Percentiles rank a stretch among this genome's conserved stretches.
These are phyloP conservation scores for Phyllotreta striolata DNA, from an alignment of 2,888 invertebrate species.

Conservation along the genomic window DNA sequence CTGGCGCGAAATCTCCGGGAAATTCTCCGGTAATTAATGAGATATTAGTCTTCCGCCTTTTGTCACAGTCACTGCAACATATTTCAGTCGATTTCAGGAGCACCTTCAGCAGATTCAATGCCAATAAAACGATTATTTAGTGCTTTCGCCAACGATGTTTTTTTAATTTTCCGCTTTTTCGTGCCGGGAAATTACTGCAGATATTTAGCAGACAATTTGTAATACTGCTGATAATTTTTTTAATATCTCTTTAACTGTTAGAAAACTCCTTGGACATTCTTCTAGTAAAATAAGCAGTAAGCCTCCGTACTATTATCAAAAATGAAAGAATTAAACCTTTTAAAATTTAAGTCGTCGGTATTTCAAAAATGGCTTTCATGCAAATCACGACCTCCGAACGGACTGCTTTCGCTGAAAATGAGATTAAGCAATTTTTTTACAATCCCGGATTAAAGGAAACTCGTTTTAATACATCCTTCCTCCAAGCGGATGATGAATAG, in stretches of 20 bases:
- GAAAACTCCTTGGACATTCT: too few relatives aligned
- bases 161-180: too few relatives aligned
- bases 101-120: constrained; percentile 29
- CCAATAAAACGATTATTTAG: too few relatives aligned
- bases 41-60: constrained; percentile 52
- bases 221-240: too few relatives aligned
- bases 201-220: too few relatives aligned
- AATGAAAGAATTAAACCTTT: constrained; percentile 15
- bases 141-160: too few relatives aligned
- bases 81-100: constrained; percentile 47
- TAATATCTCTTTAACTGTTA: too few relatives aligned
- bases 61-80: constrained; percentile 43
- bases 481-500: constrained; percentile 16
- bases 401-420: constrained; percentile 25
- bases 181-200: background rate
- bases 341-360: constrained; percentile 13
- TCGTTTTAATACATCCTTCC: constrained; percentile 10
- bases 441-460: constrained; percentile 16
- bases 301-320: constrained; percentile 6
- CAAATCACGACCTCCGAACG: constrained; percentile 28
- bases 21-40: constrained; percentile 51
- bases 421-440: constrained; percentile 20
- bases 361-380: constrained; percentile 24
- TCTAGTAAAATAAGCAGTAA: too few relatives aligned
- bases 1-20: constrained; percentile 32